Evolutionary conservation across 2,113 vertebrate species (phyloP).

Genomic region (Neogale vison): DNA sequence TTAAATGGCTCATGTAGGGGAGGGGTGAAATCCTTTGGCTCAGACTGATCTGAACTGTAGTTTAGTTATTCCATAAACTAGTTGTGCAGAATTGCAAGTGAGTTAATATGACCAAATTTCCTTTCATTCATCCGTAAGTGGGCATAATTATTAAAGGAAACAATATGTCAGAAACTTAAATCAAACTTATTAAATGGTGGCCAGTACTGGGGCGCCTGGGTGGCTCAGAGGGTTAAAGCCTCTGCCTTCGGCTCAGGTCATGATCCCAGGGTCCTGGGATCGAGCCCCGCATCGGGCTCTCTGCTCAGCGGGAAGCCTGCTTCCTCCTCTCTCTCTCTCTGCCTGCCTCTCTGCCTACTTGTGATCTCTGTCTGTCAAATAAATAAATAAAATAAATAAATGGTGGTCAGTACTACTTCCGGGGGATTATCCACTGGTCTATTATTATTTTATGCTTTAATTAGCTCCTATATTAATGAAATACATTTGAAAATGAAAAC

Average conservation of each 20-base stretch:
- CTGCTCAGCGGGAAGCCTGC: too few relatives aligned
- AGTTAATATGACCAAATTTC: not conserved
- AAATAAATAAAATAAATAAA: too few relatives aligned
- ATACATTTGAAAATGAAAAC: not conserved
- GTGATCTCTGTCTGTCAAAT: too few relatives aligned
- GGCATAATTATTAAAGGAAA: not conserved
- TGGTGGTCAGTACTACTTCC: not conserved
- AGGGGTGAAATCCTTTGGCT: not conserved
- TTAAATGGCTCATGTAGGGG: not conserved
- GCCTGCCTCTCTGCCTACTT: too few relatives aligned
- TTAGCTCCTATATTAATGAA: not conserved
- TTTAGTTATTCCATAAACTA: not conserved
- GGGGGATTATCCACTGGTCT: not conserved
- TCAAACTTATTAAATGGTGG: not conserved
- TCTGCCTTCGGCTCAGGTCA: too few relatives aligned
- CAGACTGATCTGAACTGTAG: not conserved
- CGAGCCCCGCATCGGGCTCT: too few relatives aligned
- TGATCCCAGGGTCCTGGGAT: too few relatives aligned
- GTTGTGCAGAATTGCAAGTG: not conserved
- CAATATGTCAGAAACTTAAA: not conserved
- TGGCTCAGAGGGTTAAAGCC: too few relatives aligned
- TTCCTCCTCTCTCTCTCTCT: too few relatives aligned
- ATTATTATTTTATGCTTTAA: not conserved
- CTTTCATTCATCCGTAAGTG: not conserved
- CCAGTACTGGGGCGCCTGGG: too few relatives aligned